Evolutionary conservation across 2,113 vertebrate genomes (phyloP).

Genomic region (Cephalopholis sonnerati): DNA sequence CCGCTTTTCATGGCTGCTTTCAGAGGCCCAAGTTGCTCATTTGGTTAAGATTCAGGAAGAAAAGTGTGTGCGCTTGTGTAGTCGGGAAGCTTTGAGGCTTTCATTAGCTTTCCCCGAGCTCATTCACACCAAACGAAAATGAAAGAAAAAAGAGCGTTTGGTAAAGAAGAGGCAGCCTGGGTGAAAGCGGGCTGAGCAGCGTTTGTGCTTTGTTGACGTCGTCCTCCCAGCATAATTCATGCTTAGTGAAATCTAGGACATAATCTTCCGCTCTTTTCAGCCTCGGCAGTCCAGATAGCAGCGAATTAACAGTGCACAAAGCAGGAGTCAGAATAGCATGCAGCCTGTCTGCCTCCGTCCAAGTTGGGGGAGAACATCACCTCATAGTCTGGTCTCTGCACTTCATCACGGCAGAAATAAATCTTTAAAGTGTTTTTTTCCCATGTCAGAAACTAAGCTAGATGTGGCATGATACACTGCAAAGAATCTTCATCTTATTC

Average conservation of each 20-base stretch:
- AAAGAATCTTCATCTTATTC: not conserved
- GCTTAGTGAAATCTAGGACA: constrained; percentile 68
- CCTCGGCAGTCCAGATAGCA: constrained; percentile 42
- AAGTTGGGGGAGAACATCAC: constrained; percentile 12
- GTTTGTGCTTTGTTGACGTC: constrained; percentile 47
- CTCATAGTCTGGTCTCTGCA: constrained; percentile 21
- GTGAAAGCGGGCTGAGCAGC: constrained; percentile 33
- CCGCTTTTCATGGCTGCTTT: constrained; percentile 28
- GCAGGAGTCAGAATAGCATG: constrained; percentile 5
- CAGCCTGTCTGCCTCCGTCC: constrained; percentile 16
- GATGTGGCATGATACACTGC: not conserved
- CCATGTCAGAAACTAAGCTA: not conserved
- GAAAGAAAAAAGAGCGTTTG: constrained; percentile 28
- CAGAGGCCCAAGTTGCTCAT: constrained; percentile 18
- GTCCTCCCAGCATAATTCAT: constrained; percentile 61
- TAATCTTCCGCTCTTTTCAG: constrained; percentile 57
- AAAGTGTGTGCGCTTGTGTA: not conserved
- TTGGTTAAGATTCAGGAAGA: constrained; percentile 11
- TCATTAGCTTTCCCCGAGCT: constrained; percentile 44
- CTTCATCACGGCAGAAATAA: constrained; percentile 6
- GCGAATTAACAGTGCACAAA: constrained; percentile 43
- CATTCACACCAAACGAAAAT: constrained; percentile 36
- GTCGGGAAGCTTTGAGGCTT: constrained; percentile 34
- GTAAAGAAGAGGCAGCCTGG: constrained; percentile 21
- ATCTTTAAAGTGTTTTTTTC: constrained; percentile 24